These are phyloP conservation scores for Macquaria ambigua DNA, from an alignment of 2,113 vertebrate genomes.

Conservation along the genomic window DNA sequence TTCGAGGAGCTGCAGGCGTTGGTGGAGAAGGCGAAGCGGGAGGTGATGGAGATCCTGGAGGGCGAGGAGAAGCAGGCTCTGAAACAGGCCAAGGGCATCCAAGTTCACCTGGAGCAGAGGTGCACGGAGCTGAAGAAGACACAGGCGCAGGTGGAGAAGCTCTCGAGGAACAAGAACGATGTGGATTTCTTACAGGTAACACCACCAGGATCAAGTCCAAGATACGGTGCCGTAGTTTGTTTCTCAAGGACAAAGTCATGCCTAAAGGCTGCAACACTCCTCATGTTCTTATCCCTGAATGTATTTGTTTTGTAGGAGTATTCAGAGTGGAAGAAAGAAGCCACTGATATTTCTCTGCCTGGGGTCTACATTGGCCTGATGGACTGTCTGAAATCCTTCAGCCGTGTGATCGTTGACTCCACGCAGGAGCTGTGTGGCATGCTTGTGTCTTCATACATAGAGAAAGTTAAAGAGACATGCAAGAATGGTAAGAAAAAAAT, in stretches of 20 bases:
- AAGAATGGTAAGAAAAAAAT: conserved; percentile 81
- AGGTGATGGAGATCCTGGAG: conserved; percentile 86
- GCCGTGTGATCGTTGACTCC: conserved; percentile 78
- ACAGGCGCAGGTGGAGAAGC: conserved; percentile 82
- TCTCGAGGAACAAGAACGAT: conserved; percentile 81
- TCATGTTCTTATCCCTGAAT: not conserved
- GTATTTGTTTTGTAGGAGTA: conserved; percentile 81
- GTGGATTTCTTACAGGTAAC: conserved; percentile 88
- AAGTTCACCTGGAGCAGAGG: conserved; percentile 85
- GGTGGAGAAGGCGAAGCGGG: conserved; percentile 81
- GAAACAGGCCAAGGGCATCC: conserved; percentile 85
- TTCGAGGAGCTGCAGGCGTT: conserved; percentile 83
- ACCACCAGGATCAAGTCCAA: not conserved
- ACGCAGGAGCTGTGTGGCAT: conserved; percentile 80
- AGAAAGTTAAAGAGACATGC: conserved; percentile 85
- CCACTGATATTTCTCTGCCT: conserved; percentile 79
- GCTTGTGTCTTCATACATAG: conserved; percentile 81
- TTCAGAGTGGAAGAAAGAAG: conserved; percentile 84
- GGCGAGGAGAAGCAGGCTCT: conserved; percentile 84
- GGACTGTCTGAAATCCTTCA: conserved; percentile 83
- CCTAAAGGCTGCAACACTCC: not conserved
- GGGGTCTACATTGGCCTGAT: conserved; percentile 85
- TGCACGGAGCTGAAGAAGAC: conserved; percentile 82
- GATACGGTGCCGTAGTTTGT: not conserved
- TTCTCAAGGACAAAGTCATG: not conserved